Base-by-base conservation (phyloP, 2,113 vertebrate genomes). In the Alligator mississippiensis region DNA sequence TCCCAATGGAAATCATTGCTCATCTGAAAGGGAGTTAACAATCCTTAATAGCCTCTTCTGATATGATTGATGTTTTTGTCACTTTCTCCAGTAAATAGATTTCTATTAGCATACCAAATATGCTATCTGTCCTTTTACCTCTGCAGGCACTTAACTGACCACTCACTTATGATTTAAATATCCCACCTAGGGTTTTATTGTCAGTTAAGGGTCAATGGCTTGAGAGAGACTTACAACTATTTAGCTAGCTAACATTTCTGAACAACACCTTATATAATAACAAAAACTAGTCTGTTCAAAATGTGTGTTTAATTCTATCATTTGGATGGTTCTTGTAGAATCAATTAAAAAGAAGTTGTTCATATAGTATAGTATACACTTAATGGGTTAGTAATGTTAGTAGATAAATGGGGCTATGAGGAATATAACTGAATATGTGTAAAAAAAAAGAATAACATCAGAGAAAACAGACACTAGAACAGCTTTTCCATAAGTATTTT, bases 1-100 rank as follows among this genome's bases (percentile, higher is more conserved):
- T 98, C 97, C 97, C 97, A 95, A 80, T 96, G 97, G 97, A 98
- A 98, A 98, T 98, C 98, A 98, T 97, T 98, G 98, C 97, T 98
- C 98, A 98, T 98, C 97, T 97, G 97, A 98, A 98, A 97, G 97
- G 97, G 98, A 98, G 98, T 98, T 98, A 98, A 98, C 98, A 97
- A 97, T 98, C 96, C 97, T 98, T 98, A 98, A 98, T 98, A 98
- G 98, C 97, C 96, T 96, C 97, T 98, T 98, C 97, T 98, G 97
- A 98, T 97, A 97, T 98, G 98, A 98, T 98, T 98, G 98, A 98
- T 98, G 98, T 97, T 98, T 98, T 98, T 98, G 98, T 98, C 98
- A 98, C 97, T 98, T 98, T 96, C 97, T 97, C 97, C 96, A 98
- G 98, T 98, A 98, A 98, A 98, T 98, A 98, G 98, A 97, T 96